Base-by-base conservation (phyloP, 1,140 invertebrate genomes). In the Philaenus spumarius region DNA sequence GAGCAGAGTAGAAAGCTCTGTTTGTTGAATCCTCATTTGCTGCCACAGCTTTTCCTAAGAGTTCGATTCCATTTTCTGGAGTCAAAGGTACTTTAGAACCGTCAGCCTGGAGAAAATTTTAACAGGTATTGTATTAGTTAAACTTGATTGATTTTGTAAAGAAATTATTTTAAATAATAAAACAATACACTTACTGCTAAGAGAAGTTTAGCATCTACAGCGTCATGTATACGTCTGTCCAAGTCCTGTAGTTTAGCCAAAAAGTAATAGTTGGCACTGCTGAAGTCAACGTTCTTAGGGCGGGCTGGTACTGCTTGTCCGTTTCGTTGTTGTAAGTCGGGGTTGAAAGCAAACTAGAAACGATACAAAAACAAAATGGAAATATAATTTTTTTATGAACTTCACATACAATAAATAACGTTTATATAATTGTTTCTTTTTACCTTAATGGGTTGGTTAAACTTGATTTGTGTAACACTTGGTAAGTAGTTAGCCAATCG, bases 401-500 rank as follows among this genome's bases (percentile, higher is more conserved):
- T n/a, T n/a, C n/a, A n/a, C n/a, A n/a, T n/a, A n/a, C n/a, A n/a
- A n/a, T n/a, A n/a, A n/a, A n/a, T n/a, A n/a, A n/a, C n/a, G n/a
- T n/a, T n/a, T n/a, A n/a, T n/a, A n/a, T n/a, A n/a, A n/a, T n/a
- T n/a, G n/a, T n/a, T n/a, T n/a, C n/a, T n/a, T n/a, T 39, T 30
- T 48, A 62, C 61, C 54, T 79, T 66, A 56, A 82, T 71, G 9
- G 77, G 66, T 43, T 71, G 71, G 64, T 79, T 71, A 67, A 75
- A 80, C 60, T 78, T 75, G 62, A 85, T 71, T 11, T 75, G 69
- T 9, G 77, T 73, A 55, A 86, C 78, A 59, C 82, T 78, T 22
- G 78, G 80, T 15, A 83, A 66, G 34, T 77, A 78, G 60, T 85
- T 80, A 5, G 82, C 80, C 26, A 86, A 64, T 64, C 84, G 78